phyloP scores from a whole-genome alignment of 2,113 vertebrate species.

The Hippocampus abdominalis region DNA sequence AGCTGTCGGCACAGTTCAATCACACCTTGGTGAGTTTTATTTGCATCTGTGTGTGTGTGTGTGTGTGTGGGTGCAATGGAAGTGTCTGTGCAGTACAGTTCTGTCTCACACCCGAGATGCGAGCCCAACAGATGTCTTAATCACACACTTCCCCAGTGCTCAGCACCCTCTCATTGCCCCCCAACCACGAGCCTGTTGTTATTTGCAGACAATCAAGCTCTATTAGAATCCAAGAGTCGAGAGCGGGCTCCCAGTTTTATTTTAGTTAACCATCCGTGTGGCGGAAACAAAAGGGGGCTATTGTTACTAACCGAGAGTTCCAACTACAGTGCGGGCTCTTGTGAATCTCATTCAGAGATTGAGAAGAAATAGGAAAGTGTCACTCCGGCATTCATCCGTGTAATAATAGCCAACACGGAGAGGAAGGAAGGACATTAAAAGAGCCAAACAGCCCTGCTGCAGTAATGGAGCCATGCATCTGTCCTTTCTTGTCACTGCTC shows the following conservation, averaged over 20 bases:
- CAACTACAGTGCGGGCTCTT: constrained; percentile 28
- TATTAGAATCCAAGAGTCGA: neutral
- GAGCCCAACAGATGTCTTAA: constrained; percentile 59
- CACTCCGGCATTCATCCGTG: constrained; percentile 21
- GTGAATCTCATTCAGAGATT: constrained; percentile 14
- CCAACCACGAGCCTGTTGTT: constrained; percentile 7
- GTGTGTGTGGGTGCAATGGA: neutral
- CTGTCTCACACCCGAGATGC: constrained; percentile 21
- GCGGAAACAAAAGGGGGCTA: constrained; percentile 34
- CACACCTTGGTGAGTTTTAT: neutral
- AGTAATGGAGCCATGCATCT: constrained; percentile 27
- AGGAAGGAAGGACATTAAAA: constrained; percentile 56
- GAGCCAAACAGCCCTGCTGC: constrained; percentile 47
- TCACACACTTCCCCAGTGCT: constrained; percentile 33
- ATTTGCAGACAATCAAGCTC: constrained; percentile 33
- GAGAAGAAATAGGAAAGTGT: constrained; percentile 39
- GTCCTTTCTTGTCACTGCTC: constrained; percentile 14
- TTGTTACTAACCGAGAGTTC: constrained; percentile 19
- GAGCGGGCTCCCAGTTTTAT: constrained; percentile 15
- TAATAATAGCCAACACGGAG: constrained; percentile 47
- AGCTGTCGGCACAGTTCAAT: constrained; percentile 11
- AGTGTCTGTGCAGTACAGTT: constrained; percentile 13
- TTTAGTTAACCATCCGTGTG: constrained; percentile 31
- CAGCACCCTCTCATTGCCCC: constrained; percentile 21
- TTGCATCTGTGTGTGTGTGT: neutral